These are phyloP conservation scores for Nematopogon swammerdamellus DNA, from an alignment of 2,888 invertebrate species.

Conservation along the genomic window DNA sequence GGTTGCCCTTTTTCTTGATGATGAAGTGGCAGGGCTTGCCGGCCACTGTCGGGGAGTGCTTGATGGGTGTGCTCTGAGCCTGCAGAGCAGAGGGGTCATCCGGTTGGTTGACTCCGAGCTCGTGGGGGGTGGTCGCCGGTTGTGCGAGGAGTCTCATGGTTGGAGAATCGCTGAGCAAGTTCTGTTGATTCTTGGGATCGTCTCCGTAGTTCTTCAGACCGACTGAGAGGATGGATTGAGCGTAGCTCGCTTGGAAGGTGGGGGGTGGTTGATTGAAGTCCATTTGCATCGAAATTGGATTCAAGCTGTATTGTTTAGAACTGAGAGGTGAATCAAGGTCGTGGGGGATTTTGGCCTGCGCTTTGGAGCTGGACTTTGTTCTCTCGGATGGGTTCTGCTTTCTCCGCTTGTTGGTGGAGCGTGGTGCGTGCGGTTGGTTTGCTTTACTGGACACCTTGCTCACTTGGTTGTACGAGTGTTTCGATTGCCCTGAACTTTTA, in stretches of 20 bases:
- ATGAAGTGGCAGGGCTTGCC: conserved; percentile 42
- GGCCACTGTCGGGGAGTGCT: conserved; percentile 19
- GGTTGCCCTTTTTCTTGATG: conserved; percentile 35
- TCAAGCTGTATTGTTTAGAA: conserved; percentile 21
- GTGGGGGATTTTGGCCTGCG: conserved; percentile 10
- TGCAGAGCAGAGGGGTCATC: conserved; percentile 30
- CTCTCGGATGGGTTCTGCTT: conserved; percentile 6
- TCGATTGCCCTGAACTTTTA: conserved; percentile 46
- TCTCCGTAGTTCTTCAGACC: conserved; percentile 9
- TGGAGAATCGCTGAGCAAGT: conserved; percentile 27
- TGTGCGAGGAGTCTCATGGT: conserved; percentile 40
- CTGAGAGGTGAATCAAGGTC: conserved; percentile 8
- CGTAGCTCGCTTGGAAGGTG: conserved; percentile 47
- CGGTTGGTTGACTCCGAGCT: conserved; percentile 27
- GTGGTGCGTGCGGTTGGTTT: conserved; percentile 20
- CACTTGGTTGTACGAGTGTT: conserved; percentile 52
- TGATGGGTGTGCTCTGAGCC: conserved; percentile 28
- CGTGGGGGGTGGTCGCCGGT: conserved; percentile 34
- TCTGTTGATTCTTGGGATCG: background rate
- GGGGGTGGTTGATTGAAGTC: conserved; percentile 39
- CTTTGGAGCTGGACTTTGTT: background rate
- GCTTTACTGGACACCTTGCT: conserved; percentile 53
- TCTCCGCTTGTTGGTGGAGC: conserved; percentile 11
- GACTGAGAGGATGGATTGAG: conserved; percentile 30
- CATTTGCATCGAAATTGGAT: conserved; percentile 23